Percentiles rank a stretch among this genome's conserved stretches.
phyloP scores from a whole-genome alignment of 1,140 invertebrate genomes.

The Diorhabda carinulata region DNA sequence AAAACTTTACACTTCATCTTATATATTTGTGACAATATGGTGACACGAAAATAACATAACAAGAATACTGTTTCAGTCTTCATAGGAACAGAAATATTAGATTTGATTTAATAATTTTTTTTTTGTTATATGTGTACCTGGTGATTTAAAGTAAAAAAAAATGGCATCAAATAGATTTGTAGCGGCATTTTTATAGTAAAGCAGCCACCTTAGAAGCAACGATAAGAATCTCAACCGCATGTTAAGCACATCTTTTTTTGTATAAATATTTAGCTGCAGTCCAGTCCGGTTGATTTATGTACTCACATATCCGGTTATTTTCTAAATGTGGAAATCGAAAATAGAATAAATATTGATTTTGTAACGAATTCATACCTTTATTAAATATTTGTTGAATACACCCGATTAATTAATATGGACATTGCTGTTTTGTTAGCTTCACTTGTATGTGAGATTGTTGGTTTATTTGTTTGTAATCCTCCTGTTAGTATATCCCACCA shows the following conservation, averaged over 20 bases:
- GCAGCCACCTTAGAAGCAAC: constrained; percentile 5
- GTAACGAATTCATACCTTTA: no score
- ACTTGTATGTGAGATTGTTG: no score
- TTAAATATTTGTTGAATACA: no score
- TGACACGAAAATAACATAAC: constrained; percentile 17
- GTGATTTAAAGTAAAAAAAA: background rate
- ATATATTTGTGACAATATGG: constrained; percentile 7
- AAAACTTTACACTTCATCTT: background rate
- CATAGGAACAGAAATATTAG: no score
- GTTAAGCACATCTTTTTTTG: constrained; percentile 4
- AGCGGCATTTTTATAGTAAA: constrained; percentile 10
- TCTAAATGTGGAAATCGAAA: constrained; percentile 3
- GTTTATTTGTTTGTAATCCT: no score
- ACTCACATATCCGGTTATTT: constrained; percentile 13
- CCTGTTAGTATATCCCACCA: no score
- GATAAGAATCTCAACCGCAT: constrained; percentile 12
- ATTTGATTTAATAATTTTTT: no score
- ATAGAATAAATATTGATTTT: background rate
- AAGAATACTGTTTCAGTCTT: background rate
- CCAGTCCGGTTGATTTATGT: constrained; percentile 11
- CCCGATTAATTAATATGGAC: no score
- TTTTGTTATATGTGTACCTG: no score
- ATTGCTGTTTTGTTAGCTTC: no score
- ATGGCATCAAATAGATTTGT: constrained; percentile 8
- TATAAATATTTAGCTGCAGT: constrained; percentile 8